Evolutionary conservation across 2,113 vertebrate species (phyloP).

Genomic region (Aix galericulata): DNA sequence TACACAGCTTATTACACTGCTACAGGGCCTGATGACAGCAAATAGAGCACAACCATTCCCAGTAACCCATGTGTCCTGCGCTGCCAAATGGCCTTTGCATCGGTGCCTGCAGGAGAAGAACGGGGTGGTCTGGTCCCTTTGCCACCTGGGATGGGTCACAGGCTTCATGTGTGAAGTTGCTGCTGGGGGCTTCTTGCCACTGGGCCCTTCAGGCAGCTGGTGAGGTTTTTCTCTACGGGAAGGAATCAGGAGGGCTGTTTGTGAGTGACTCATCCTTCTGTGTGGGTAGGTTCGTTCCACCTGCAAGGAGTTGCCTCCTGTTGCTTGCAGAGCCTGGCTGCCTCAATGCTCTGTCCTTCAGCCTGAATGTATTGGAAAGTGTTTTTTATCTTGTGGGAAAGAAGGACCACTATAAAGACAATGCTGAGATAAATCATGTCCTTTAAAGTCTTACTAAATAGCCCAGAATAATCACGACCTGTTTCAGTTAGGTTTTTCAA

Average conservation of each 20-base stretch:
- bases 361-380: background rate
- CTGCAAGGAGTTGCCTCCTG: background rate
- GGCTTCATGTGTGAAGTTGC: background rate
- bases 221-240: background rate
- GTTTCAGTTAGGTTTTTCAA: conserved; percentile 30
- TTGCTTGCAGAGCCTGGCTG: background rate
- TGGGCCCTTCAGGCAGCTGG: background rate
- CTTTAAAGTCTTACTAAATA: background rate
- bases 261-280: background rate
- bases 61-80: fast-evolving
- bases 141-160: background rate
- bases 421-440: background rate
- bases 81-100: background rate
- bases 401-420: background rate
- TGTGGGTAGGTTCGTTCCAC: background rate
- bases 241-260: background rate
- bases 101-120: background rate
- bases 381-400: background rate
- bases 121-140: background rate
- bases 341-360: background rate
- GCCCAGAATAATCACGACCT: background rate
- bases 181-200: background rate
- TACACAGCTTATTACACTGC: background rate
- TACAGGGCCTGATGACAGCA: background rate
- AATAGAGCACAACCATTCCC: background rate